Percentiles rank a stretch among this genome's conserved stretches.
These are phyloP conservation scores for Pollenia labialis DNA, from an alignment of 2,888 invertebrate species.

Conservation along the genomic window DNA sequence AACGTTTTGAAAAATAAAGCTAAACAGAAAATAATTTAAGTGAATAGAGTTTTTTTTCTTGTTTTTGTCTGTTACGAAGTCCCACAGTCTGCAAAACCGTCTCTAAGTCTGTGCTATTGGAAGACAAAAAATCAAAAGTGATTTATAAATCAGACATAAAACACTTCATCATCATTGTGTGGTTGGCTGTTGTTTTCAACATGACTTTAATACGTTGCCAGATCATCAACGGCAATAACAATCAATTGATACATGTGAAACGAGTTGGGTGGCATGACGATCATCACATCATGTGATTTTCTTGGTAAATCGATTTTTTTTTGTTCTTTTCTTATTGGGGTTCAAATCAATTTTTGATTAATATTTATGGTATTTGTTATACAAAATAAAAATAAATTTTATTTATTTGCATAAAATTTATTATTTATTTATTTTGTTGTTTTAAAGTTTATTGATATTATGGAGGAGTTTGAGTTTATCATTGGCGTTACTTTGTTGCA, in stretches of 20 bases:
- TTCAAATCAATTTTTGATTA: neutral
- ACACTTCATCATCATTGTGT: slow-evolving; percentile 66
- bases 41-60: neutral
- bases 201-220: neutral
- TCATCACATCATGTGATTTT: slow-evolving; percentile 40
- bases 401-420: neutral
- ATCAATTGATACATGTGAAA: slow-evolving; percentile 49
- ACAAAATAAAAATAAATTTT: neutral
- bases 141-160: slow-evolving; percentile 70
- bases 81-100: neutral
- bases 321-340: neutral
- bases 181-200: slow-evolving; percentile 10
- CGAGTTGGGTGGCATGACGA: slow-evolving; percentile 64
- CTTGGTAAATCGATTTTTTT: neutral
- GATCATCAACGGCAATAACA: slow-evolving; percentile 17
- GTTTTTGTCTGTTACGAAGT: neutral
- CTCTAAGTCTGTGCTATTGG: neutral
- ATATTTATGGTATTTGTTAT: neutral
- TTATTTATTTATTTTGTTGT: neutral
- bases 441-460: neutral
- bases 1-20: neutral
- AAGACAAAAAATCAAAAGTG: slow-evolving; percentile 62
- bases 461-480: neutral
- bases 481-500: slow-evolving; percentile 10
- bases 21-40: neutral